Percentiles rank a stretch among this genome's conserved stretches.
phyloP scores from a whole-genome alignment of 2,797 vertebrate species.

The Sebastiscus albofasciatus region DNA sequence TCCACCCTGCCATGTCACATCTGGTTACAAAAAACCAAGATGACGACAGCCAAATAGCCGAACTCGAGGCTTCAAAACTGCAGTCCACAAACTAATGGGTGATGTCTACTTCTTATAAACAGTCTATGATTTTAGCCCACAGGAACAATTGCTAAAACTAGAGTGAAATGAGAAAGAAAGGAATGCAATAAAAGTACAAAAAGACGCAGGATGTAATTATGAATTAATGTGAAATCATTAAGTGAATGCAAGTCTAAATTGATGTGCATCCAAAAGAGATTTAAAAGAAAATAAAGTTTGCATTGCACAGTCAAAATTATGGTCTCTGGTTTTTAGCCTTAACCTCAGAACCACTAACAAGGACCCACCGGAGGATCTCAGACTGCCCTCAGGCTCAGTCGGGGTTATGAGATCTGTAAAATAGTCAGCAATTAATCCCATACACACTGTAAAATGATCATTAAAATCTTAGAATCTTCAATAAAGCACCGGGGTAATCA shows the following conservation, averaged over 20 bases:
- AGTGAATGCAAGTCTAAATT: background rate
- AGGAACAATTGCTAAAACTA: background rate
- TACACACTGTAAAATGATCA: background rate
- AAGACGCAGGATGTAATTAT: background rate
- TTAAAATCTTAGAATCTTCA: background rate
- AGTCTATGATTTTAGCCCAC: background rate
- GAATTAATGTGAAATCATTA: background rate
- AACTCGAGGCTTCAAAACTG: too few relatives aligned
- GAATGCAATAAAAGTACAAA: background rate
- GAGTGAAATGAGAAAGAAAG: background rate
- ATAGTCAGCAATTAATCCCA: background rate
- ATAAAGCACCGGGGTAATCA: background rate
- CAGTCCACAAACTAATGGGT: too few relatives aligned
- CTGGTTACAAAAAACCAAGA: too few relatives aligned
- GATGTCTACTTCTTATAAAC: background rate
- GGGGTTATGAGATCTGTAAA: background rate
- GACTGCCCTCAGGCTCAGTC: background rate
- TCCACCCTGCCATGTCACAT: too few relatives aligned
- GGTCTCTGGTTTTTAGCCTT: background rate
- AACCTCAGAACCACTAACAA: slow-evolving; percentile 3
- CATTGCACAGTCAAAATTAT: background rate
- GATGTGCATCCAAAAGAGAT: background rate
- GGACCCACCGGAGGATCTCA: background rate
- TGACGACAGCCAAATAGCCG: too few relatives aligned
- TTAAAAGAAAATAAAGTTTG: background rate